Percentiles rank a stretch among this genome's conserved stretches.
phyloP scores from a whole-genome alignment of 64 coral and sea anemone genomes.

The Actinia tenebrosa region DNA sequence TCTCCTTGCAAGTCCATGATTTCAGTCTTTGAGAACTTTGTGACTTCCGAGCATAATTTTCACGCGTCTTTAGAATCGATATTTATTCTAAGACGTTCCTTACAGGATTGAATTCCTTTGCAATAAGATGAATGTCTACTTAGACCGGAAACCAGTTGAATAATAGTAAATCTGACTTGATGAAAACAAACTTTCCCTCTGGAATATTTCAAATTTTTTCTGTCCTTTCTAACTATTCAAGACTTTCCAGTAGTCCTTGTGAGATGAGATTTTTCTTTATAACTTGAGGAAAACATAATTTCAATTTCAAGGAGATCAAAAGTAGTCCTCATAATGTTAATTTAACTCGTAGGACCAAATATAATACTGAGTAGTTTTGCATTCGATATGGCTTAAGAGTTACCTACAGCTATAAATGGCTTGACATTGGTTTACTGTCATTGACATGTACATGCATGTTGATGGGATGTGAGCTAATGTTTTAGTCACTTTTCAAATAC shows the following conservation, averaged over 20 bases:
- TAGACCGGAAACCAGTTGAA: neutral
- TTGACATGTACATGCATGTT: neutral
- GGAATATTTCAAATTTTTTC: neutral
- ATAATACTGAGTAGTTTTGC: neutral
- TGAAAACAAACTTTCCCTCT: neutral
- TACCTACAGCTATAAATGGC: neutral
- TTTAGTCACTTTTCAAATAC: conserved; percentile 9
- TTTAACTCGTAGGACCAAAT: neutral
- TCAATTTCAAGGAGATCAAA: neutral
- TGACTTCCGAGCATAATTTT: neutral
- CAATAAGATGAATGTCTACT: neutral
- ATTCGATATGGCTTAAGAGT: neutral
- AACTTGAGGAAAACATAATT: neutral
- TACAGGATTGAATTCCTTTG: neutral
- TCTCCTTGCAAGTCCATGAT: neutral
- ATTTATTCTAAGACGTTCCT: neutral
- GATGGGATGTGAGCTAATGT: neutral
- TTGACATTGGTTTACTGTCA: neutral
- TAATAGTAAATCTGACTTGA: neutral
- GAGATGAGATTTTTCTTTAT: neutral
- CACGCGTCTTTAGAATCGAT: neutral
- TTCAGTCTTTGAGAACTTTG: conserved; percentile 17
- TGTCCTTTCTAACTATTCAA: neutral
- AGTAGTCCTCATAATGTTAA: neutral
- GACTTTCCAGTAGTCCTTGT: neutral